These are phyloP conservation scores for Acanthoscelides obtectus DNA, from an alignment of 2,888 invertebrate species.

Conservation along the genomic window DNA sequence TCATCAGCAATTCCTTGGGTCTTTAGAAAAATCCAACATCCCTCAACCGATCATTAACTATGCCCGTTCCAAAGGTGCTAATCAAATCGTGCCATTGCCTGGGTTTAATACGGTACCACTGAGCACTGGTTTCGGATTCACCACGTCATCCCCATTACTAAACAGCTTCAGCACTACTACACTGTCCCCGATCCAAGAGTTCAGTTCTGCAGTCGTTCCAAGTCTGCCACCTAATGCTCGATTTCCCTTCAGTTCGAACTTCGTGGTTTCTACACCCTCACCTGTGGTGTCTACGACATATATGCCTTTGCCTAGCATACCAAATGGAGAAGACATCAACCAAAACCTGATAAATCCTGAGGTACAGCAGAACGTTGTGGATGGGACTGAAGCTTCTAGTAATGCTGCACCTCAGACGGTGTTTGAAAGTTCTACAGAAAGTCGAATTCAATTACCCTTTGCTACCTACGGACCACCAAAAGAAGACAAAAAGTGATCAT, in stretches of 20 bases:
- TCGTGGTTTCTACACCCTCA: not conserved
- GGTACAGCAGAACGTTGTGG: not conserved
- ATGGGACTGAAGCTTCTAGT: not conserved
- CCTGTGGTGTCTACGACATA: not conserved
- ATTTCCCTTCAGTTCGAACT: constrained; percentile 2
- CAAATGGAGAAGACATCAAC: not conserved
- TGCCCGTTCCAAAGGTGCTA: not conserved
- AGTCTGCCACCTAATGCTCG: not conserved
- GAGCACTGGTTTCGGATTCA: constrained; percentile 3
- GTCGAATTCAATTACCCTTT: not conserved
- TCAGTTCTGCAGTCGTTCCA: not conserved
- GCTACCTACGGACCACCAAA: not conserved
- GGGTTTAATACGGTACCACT: not conserved
- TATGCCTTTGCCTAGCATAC: not conserved
- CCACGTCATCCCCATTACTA: constrained; percentile 1
- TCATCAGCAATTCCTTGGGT: constrained; percentile 1
- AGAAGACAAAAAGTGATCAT: not conserved
- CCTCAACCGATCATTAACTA: constrained; percentile 6
- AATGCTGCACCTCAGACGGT: not conserved
- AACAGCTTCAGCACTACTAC: constrained; percentile 3
- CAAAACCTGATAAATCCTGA: not conserved
- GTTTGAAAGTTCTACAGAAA: not conserved
- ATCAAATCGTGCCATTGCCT: not conserved
- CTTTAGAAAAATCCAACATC: not conserved
- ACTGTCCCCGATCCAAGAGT: constrained; percentile 1